Percentiles rank a stretch among this genome's conserved stretches.
phyloP scores from a whole-genome alignment of 2,888 invertebrate species.

The Ornithoptera priamus region DNA sequence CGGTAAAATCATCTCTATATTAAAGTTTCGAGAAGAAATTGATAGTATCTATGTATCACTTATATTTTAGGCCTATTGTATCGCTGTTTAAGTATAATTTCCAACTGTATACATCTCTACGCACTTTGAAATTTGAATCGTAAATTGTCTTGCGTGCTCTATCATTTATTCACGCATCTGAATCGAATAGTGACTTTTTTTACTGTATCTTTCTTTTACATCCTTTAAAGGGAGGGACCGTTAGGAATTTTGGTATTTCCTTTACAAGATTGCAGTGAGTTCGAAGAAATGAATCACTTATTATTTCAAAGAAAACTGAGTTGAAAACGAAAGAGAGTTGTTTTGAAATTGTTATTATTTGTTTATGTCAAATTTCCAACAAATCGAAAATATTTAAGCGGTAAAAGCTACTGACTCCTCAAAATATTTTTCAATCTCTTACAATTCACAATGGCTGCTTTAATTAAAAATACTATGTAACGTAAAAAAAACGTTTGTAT shows the following conservation, averaged over 20 bases:
- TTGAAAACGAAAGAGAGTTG: too few species aligned
- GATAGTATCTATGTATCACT: constrained; percentile 1
- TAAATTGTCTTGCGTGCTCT: constrained; percentile 2
- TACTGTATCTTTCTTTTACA: constrained; percentile 7
- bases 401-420: not conserved
- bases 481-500: not conserved
- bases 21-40: constrained; percentile 7
- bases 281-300: constrained; percentile 18
- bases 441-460: constrained; percentile 1
- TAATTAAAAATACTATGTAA: constrained; percentile 2
- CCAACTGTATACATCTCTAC: not conserved
- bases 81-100: not conserved
- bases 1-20: constrained; percentile 6
- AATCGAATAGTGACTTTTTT: constrained; percentile 2
- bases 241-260: constrained; percentile 27
- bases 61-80: constrained; percentile 9
- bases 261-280: not conserved
- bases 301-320: constrained; percentile 14
- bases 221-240: constrained; percentile 12
- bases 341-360: too few species aligned
- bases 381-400: not conserved
- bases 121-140: constrained; percentile 2
- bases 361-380: too few species aligned
- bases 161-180: constrained; percentile 16
- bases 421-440: constrained; percentile 1